Conservation (phyloP, 2,113 vertebrate genomes). For the Lota lota region DNA sequence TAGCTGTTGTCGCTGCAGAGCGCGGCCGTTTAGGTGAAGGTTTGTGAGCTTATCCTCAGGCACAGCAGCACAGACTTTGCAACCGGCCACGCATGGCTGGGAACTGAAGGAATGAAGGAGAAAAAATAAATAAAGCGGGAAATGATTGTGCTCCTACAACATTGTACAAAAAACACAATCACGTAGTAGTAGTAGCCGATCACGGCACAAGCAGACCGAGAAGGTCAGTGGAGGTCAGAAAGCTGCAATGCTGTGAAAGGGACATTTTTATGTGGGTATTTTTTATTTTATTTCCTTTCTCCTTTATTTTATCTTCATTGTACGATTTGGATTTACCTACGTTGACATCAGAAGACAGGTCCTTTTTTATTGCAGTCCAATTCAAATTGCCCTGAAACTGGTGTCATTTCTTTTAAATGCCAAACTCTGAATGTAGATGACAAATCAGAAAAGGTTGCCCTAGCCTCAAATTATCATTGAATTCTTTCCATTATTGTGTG, state of each 20-base stretch:
- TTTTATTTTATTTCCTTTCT: neutral
- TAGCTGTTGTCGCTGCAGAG: slow-evolving; percentile 35
- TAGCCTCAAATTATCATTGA: slow-evolving; percentile 37
- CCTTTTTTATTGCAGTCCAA: too few relatives aligned
- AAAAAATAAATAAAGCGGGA: slow-evolving; percentile 22
- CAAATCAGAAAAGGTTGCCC: slow-evolving; percentile 14
- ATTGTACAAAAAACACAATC: slow-evolving; percentile 10
- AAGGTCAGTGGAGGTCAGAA: too few relatives aligned
- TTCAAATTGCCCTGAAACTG: neutral
- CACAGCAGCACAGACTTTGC: slow-evolving; percentile 29
- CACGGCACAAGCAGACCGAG: slow-evolving; percentile 33
- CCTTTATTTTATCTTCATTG: slow-evolving; percentile 6
- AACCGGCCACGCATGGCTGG: slow-evolving; percentile 3
- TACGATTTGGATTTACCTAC: neutral
- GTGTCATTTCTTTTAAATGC: slow-evolving; percentile 10
- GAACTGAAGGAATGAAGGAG: slow-evolving; percentile 14
- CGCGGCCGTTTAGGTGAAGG: slow-evolving; percentile 41
- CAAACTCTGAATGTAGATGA: slow-evolving; percentile 34
- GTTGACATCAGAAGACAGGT: slow-evolving; percentile 12
- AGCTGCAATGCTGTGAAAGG: too few relatives aligned
- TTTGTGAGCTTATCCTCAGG: slow-evolving; percentile 57
- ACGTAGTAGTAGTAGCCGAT: slow-evolving; percentile 20
- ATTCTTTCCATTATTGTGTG: slow-evolving; percentile 31
- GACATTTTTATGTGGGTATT: slow-evolving; percentile 12
- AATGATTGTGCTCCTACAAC: slow-evolving; percentile 30